Evolutionary conservation across 2,888 invertebrate species (phyloP).

Genomic region (Parnassius glacialis): DNA sequence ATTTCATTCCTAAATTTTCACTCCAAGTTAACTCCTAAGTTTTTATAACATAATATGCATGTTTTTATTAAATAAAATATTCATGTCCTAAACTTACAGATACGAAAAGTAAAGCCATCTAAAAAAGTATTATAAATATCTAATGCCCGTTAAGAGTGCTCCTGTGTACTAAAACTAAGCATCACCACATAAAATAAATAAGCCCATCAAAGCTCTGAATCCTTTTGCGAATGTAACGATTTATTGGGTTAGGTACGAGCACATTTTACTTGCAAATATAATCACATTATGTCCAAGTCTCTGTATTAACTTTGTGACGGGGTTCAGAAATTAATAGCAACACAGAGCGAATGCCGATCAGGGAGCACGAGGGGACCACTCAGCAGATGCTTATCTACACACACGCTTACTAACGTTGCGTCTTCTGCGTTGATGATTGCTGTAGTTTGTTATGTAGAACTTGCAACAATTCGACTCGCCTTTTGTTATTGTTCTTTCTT

Average conservation of each 20-base stretch:
- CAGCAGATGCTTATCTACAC: slow-evolving; percentile 79
- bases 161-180: slow-evolving; percentile 5
- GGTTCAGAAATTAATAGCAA: slow-evolving; percentile 77
- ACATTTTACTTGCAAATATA: slow-evolving; percentile 77
- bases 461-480: slow-evolving; percentile 23
- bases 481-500: slow-evolving; percentile 17
- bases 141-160: slow-evolving; percentile 16
- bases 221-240: slow-evolving; percentile 46
- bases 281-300: slow-evolving; percentile 72
- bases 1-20: no score
- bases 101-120: no score
- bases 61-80: no score
- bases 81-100: no score
- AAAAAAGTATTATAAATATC: slow-evolving; percentile 1
- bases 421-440: slow-evolving; percentile 26
- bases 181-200: slow-evolving; percentile 28
- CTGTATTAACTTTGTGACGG: slow-evolving; percentile 64
- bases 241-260: slow-evolving; percentile 48
- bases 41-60: no score
- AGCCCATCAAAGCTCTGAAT: slow-evolving; percentile 44
- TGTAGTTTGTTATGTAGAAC: slow-evolving; percentile 28
- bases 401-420: slow-evolving; percentile 49
- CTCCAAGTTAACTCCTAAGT: no score
- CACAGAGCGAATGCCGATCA: slow-evolving; percentile 65
- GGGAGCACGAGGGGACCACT: slow-evolving; percentile 74